Conservation (phyloP, 2,113 vertebrate species). For the Rhinoptilus africanus region DNA sequence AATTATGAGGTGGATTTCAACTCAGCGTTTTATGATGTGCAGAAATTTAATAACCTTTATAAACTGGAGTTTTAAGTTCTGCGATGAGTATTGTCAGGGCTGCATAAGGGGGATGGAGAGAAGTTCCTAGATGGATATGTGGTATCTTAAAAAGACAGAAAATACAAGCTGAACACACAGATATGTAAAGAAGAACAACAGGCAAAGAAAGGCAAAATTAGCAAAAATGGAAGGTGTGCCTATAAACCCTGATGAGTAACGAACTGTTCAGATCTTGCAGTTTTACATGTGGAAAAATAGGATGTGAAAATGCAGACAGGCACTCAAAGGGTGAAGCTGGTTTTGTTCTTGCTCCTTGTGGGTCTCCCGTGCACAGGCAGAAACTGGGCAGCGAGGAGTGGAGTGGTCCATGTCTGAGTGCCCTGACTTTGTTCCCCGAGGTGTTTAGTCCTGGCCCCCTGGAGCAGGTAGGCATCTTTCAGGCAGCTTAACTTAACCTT, state of each 20-base stretch:
- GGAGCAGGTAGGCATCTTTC: neutral
- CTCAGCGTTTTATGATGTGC: neutral
- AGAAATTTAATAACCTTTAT: neutral
- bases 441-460: neutral
- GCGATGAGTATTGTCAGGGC: neutral
- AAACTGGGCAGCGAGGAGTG: fast-evolving
- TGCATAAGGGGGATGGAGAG: neutral
- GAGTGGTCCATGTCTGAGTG: neutral
- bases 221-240: neutral
- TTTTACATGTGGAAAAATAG: neutral
- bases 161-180: neutral
- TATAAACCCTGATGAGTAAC: neutral
- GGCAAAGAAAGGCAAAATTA: neutral
- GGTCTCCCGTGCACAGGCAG: neutral
- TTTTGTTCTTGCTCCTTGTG: neutral
- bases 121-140: neutral
- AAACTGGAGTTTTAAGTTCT: neutral
- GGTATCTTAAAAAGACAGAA: neutral
- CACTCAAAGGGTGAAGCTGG: neutral
- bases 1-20: neutral
- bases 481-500: neutral
- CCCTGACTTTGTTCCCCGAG: neutral
- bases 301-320: neutral
- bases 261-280: neutral
- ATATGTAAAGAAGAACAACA: neutral